Evolutionary conservation across 2,888 invertebrate species (phyloP), one percentile per base, ranked within the genome.

Genomic region (Terebella lapidaria): DNA sequence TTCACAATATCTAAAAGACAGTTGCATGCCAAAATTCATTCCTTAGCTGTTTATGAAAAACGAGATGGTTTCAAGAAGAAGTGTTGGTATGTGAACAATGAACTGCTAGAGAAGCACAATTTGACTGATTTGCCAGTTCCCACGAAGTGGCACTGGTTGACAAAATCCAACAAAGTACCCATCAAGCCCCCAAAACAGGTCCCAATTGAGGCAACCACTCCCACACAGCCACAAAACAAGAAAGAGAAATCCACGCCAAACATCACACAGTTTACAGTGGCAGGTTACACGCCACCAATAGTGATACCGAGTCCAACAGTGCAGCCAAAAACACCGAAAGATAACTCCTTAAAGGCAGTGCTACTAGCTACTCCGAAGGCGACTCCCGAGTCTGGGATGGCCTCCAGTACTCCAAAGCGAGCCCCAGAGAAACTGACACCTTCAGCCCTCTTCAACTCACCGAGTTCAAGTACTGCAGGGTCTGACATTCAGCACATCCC

Each of bases 51-150:
- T 1, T 87, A 87, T 84, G 85, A 83, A 64, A 81, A 82, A 55
- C 84, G 84, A 65, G 81, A 85, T 1, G n/a, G 63, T 20, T 82
- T 83, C 61, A 84, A 85, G 57, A 86, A 84, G 59, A 76, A 79
- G n/a, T 87, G 86, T 69, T 89, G 89, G 89, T 84, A 85, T 68
- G 87, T 89, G 0, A 73, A 83, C 0, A 81, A 84, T 5, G 84
- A 85, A 15, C 68, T 84, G 1, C 79, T 86, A 18, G 80, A 84
- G 35, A 82, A 85, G 69, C 86, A 85, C 75, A 76, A 83, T 3
- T 72, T 84, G 24, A 71, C 79, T 0, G 81, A 84, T 45, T 71
- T 86, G 0, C 72, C 79, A 1, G 60, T 86, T 22, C 84, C 85
- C 0, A 87, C 87, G 71, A 73, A 78, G 2, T 87, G 87, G 87